Base-by-base conservation (phyloP, 2,888 invertebrate genomes). In the Lepidochrysops patricia region DNA sequence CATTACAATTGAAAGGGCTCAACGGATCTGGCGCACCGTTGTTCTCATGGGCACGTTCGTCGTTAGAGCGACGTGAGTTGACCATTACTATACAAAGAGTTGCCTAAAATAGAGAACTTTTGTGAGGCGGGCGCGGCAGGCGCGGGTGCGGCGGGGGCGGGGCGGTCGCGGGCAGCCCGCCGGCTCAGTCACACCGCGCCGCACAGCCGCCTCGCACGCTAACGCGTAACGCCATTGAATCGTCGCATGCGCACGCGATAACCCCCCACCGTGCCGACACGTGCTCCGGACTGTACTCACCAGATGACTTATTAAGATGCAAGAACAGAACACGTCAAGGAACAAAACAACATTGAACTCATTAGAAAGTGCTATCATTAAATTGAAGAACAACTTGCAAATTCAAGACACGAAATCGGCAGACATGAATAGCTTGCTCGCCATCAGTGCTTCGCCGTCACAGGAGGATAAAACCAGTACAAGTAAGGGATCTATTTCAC, bases 31-130 rank as follows among this genome's bases (percentile, higher is more conserved):
- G 85, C 81, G 81, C 87, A 85, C 84, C 76, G 76, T 73, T 73
- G 78, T 86, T 89, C 89, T 87, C 87, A 86, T 88, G 89, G 80
- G 86, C 87, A 85, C 86, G 87, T 85, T 82, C 83, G 83, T 88
- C 87, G 87, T 87, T 87, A 85, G 85, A 82, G 82, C 86, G 80
- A 82, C 88, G 88, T 88, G 89, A 89, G 89, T 85, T 88, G 88
- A 89, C 88, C 89, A 89, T 89, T 89, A 89, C 86, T 77, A 76
- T 87, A 88, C 88, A 89, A 89, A 88, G 88, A 88, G 85, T 87
- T 89, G 85, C 89, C 89, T 88, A 89, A 89, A 88, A 88, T 87
- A 88, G 88, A 88, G 87, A 88, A 86, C 87, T 88, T 87, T 87
- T 86, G 87, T 87, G 74, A 85, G 86, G 86, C 85, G 84, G 88